Evolutionary conservation across 2,888 invertebrate genomes (phyloP), one percentile per base, ranked within the genome.

Genomic region (Hypena proboscidalis): DNA sequence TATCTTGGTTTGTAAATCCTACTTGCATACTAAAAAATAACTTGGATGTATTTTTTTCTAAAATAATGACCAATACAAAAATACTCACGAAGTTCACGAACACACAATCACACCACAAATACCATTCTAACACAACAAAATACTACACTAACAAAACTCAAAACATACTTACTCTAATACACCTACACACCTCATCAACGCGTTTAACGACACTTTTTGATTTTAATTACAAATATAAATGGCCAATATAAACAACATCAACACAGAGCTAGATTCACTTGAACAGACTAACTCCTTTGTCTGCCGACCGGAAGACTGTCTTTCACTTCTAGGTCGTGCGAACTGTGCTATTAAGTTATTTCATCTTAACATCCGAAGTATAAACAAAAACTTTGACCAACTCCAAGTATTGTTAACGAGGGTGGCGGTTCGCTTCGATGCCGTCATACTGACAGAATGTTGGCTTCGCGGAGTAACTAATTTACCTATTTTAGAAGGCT

Each of bases 211-310:
- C n/a, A n/a, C n/a, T n/a, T n/a, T n/a, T n/a, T n/a, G n/a, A n/a
- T n/a, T n/a, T n/a, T n/a, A n/a, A n/a, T n/a, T n/a, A n/a, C n/a
- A n/a, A 15, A 15, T 13, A 33, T 14, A 3, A 21, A 36, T 27
- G 36, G 36, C 36, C 7, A 36, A 36, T 6, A 36, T 27, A 27
- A 27, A 36, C 5, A 25, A 36, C 19, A 36, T 36, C 1, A 36
- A 27, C 11, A 11, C 20, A 11, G 36, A 36, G 8, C 27, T 36
- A 13, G 36, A 36, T 8, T 19, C 26, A 4, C 11, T 27, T 2
- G 27, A 36, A 1, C 7, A 4, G 1, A 21, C 27, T 4, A 19
- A 11, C 5, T 20, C 36, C 3, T 21, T 27, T n/a, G n/a, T 3
- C 4, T 36, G 36, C 21, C 19, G 6, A 4, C 36, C 36, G 7